Evolutionary conservation across 2,888 invertebrate genomes (phyloP).

Genomic region (Ormyrus labotus): DNA sequence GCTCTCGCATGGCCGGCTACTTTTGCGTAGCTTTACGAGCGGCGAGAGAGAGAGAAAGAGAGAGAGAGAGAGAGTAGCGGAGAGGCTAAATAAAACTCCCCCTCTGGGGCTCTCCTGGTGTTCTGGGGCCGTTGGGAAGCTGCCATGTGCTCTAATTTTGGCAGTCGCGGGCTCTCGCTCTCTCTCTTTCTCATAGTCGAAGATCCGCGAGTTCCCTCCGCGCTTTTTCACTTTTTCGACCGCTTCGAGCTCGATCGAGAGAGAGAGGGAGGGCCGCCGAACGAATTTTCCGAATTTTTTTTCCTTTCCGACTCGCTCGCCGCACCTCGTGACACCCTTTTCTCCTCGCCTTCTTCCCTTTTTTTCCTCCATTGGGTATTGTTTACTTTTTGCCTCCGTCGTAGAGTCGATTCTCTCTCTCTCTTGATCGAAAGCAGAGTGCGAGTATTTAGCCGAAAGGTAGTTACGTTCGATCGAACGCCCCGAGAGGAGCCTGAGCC

Average conservation of each 20-base stretch:
- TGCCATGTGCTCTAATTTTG: conserved; percentile 75
- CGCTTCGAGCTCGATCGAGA: conserved; percentile 40
- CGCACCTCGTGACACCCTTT: too few species aligned
- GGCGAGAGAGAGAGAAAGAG: conserved; percentile 46
- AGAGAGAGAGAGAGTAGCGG: conserved; percentile 50
- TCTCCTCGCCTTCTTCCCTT: too few species aligned
- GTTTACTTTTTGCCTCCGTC: too few species aligned
- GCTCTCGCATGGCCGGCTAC: conserved; percentile 27
- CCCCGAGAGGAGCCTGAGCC: conserved; percentile 1
- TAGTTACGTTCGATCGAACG: conserved; percentile 27
- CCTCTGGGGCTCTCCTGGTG: conserved; percentile 66
- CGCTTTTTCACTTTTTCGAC: conserved; percentile 49
- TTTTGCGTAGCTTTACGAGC: conserved; percentile 52
- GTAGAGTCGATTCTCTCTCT: conserved; percentile 13
- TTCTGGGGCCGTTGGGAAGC: conserved; percentile 63
- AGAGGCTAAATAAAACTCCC: conserved; percentile 75
- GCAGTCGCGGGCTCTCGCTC: conserved; percentile 57
- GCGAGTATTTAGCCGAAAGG: conserved; percentile 5
- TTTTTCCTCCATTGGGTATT: too few species aligned
- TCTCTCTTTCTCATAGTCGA: conserved; percentile 33
- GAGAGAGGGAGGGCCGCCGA: conserved; percentile 26
- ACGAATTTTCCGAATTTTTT: not conserved
- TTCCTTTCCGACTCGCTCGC: too few species aligned
- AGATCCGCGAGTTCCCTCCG: not conserved
- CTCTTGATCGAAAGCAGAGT: conserved; percentile 36